A percentile compares a stretch with the other conserved stretches of the same genome.
These are phyloP conservation scores for Archaeoteleia sp. DNA, from an alignment of 2,888 invertebrate genomes.

Conservation along the genomic window DNA sequence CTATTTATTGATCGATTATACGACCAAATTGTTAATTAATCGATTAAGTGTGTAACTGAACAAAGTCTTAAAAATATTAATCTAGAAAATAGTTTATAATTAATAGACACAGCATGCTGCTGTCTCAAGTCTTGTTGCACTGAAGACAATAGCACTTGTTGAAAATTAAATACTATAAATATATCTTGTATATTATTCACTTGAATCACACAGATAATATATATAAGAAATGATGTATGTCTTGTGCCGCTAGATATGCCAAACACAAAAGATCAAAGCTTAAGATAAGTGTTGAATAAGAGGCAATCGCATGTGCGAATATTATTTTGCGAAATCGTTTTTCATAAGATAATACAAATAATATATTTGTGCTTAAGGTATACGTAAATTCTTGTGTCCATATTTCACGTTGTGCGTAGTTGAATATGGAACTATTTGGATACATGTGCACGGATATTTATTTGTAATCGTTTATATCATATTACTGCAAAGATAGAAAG, in stretches of 20 bases:
- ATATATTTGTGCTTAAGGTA: conserved; percentile 3
- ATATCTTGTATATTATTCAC: conserved; percentile 1
- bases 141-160: conserved; percentile 43
- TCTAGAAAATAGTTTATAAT: background rate
- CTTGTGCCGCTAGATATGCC: too few relatives aligned
- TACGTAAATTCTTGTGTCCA: conserved; percentile 15
- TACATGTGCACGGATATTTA: conserved; percentile 12
- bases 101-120: background rate
- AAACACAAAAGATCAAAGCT: background rate
- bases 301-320: background rate
- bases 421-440: conserved; percentile 7
- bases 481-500: background rate
- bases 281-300: background rate
- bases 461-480: background rate
- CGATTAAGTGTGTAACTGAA: too few relatives aligned
- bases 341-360: conserved; percentile 21
- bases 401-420: conserved; percentile 17
- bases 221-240: background rate
- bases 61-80: background rate
- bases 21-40: too few relatives aligned
- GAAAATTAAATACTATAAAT: conserved; percentile 23
- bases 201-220: background rate
- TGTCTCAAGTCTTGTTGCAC: conserved; percentile 13
- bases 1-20: too few relatives aligned
- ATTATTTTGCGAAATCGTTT: conserved; percentile 40